Evolutionary conservation across 2,888 invertebrate genomes (phyloP).

Genomic region (Drosophila fulvimacula): DNA sequence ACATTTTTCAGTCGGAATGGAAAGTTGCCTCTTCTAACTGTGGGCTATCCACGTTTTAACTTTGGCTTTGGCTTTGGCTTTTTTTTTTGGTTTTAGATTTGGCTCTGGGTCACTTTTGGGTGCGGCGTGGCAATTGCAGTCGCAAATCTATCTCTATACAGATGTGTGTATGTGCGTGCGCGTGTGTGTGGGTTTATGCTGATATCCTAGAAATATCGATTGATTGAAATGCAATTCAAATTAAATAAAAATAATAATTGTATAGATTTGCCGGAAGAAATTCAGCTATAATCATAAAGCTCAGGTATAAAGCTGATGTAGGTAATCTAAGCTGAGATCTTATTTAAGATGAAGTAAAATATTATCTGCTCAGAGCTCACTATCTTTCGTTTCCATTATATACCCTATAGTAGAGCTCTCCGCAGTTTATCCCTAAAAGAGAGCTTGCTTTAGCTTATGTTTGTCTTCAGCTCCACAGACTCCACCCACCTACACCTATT

Average conservation of each 20-base stretch:
- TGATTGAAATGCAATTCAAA: slow-evolving; percentile 31
- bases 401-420: not conserved
- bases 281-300: no score
- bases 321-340: no score
- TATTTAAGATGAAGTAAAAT: no score
- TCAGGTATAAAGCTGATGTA: no score
- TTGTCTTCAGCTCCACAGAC: slow-evolving; percentile 8
- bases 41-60: slow-evolving; percentile 37
- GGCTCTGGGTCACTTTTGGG: slow-evolving; percentile 52
- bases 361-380: no score
- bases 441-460: not conserved
- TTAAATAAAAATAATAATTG: no score
- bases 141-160: slow-evolving; percentile 4
- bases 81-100: slow-evolving; percentile 22
- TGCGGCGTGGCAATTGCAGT: slow-evolving; percentile 38
- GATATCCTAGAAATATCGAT: slow-evolving; percentile 22
- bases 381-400: not conserved
- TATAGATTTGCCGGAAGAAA: no score
- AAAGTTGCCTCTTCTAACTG: slow-evolving; percentile 64
- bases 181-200: slow-evolving; percentile 8
- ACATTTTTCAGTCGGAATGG: slow-evolving; percentile 76
- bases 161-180: not conserved
- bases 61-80: slow-evolving; percentile 28
- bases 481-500: slow-evolving; percentile 55
- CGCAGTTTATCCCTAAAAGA: no score